A percentile compares a stretch with the other conserved stretches of the same genome.
Conservation (phyloP, 2,888 invertebrate species). For the Melanostoma scalare region DNA sequence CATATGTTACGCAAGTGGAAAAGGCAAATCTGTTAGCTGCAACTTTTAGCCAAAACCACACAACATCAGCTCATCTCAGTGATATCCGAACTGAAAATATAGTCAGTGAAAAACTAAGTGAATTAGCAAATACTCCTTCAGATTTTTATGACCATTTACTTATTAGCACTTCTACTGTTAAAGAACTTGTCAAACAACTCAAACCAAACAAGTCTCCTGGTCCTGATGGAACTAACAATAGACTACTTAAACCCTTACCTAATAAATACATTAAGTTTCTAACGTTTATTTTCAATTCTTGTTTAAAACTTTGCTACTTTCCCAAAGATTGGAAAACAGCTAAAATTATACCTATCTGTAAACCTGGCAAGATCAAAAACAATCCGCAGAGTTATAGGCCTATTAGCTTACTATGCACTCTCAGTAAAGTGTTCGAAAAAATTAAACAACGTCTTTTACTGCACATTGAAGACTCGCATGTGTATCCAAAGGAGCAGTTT, state of each 20-base stretch:
- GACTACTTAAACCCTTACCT: background rate
- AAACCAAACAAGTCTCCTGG: background rate
- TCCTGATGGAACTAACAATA: background rate
- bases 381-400: background rate
- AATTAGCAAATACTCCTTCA: background rate
- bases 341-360: conserved; percentile 2
- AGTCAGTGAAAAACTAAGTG: background rate
- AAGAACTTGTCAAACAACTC: too few relatives aligned
- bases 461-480: background rate
- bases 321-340: conserved; percentile 15
- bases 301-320: background rate
- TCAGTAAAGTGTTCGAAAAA: background rate
- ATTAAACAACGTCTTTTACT: background rate
- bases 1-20: background rate
- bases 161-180: too few relatives aligned
- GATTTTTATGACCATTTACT: too few relatives aligned
- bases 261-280: too few relatives aligned
- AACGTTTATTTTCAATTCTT: too few relatives aligned
- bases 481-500: background rate
- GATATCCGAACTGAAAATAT: conserved; percentile 5
- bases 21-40: conserved; percentile 6
- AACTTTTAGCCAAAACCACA: conserved; percentile 8
- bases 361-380: background rate
- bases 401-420: conserved; percentile 1
- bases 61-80: conserved; percentile 7